Percentiles rank a stretch among this genome's conserved stretches.
phyloP scores from a whole-genome alignment of 1,140 invertebrate genomes.

The Phortica variegata region DNA sequence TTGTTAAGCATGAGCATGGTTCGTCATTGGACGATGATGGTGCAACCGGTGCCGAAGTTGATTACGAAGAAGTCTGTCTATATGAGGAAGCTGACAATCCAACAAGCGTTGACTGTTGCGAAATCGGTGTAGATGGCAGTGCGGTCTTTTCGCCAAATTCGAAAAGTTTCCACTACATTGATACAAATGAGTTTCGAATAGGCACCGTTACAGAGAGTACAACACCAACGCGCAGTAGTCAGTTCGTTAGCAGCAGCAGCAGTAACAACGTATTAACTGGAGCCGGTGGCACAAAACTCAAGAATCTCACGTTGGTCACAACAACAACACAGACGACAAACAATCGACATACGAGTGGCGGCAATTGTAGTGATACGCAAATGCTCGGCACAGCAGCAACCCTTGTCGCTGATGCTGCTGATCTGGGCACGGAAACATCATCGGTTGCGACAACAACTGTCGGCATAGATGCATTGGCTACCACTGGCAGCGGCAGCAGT shows the following conservation, averaged over 20 bases:
- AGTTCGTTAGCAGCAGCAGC: constrained; percentile 8
- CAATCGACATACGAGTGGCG: not conserved
- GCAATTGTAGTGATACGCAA: constrained; percentile 7
- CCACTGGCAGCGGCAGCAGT: constrained; percentile 21
- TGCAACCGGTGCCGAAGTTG: constrained; percentile 38
- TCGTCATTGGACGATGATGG: constrained; percentile 39
- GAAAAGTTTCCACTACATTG: constrained; percentile 44
- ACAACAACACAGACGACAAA: constrained; percentile 19
- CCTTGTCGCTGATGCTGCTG: constrained; percentile 39
- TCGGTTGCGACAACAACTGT: constrained; percentile 28
- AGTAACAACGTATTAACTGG: not conserved
- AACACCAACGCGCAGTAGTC: constrained; percentile 16
- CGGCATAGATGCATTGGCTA: constrained; percentile 27
- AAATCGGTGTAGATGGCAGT: constrained; percentile 39
- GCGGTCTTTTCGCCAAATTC: constrained; percentile 27
- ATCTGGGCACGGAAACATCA: no score
- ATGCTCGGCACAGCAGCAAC: constrained; percentile 22
- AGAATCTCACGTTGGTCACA: constrained; percentile 48
- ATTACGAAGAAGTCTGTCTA: constrained; percentile 48
- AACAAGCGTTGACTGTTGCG: constrained; percentile 31
- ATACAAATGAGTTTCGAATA: constrained; percentile 43
- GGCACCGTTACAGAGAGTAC: constrained; percentile 8
- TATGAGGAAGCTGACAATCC: constrained; percentile 47
- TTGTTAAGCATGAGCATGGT: constrained; percentile 44
- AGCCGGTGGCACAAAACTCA: constrained; percentile 32